A percentile compares a stretch with the other conserved stretches of the same genome.
Conservation (phyloP, 1,140 invertebrate species). For the Pseudomyrmex cubaensis region DNA sequence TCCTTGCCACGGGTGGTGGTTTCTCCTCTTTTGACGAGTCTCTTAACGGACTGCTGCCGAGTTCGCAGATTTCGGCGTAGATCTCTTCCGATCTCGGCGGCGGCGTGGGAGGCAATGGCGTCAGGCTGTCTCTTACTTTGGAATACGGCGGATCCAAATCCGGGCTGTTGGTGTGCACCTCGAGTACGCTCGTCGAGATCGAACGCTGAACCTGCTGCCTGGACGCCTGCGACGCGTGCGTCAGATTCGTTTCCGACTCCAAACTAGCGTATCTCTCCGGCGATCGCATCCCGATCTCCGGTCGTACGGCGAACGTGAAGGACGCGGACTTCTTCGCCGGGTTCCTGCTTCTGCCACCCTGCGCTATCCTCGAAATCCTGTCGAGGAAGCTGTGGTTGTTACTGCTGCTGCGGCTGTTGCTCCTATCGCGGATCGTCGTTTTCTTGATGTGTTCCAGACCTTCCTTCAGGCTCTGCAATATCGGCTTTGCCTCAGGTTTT, state of each 20-base stretch:
- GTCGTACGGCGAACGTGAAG: slow-evolving; percentile 82
- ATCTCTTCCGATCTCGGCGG: slow-evolving; percentile 79
- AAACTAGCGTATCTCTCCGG: slow-evolving; percentile 82
- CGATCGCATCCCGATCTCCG: slow-evolving; percentile 82
- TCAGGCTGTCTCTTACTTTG: slow-evolving; percentile 82
- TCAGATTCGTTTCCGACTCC: slow-evolving; percentile 80
- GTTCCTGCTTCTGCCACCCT: slow-evolving; percentile 80
- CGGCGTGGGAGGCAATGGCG: slow-evolving; percentile 79
- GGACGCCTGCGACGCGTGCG: slow-evolving; percentile 63
- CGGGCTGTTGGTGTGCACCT: slow-evolving; percentile 73
- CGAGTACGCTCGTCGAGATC: slow-evolving; percentile 82
- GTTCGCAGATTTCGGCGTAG: slow-evolving; percentile 83
- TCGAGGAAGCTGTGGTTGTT: slow-evolving; percentile 78
- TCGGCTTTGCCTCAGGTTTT: slow-evolving; percentile 82
- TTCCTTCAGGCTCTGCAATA: slow-evolving; percentile 81
- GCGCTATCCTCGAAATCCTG: slow-evolving; percentile 82
- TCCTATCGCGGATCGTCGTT: slow-evolving; percentile 81
- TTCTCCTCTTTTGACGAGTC: slow-evolving; percentile 73
- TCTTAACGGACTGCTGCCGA: slow-evolving; percentile 48
- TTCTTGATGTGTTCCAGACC: slow-evolving; percentile 82
- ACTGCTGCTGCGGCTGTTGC: slow-evolving; percentile 72
- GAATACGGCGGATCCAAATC: slow-evolving; percentile 83
- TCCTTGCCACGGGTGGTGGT: slow-evolving; percentile 52
- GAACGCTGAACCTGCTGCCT: slow-evolving; percentile 82
- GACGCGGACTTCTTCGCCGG: slow-evolving; percentile 83